Evolutionary conservation across 2,888 invertebrate species (phyloP).

Genomic region (Neocrepidodera transversa): DNA sequence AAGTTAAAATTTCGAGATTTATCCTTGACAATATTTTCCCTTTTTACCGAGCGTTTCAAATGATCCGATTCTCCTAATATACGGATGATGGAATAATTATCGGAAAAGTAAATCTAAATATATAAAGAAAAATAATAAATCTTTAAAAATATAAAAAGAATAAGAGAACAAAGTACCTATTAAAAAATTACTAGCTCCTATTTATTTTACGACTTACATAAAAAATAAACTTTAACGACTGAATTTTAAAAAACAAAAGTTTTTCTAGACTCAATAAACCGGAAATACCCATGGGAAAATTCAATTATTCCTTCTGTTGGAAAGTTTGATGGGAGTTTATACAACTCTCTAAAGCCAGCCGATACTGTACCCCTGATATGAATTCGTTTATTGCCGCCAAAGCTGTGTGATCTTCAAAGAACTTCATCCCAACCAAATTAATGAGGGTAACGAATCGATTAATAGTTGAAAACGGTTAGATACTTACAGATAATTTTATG

Average conservation of each 20-base stretch:
- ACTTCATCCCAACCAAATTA: neutral
- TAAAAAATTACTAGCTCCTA: too few relatives aligned
- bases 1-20: too few relatives aligned
- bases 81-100: too few relatives aligned
- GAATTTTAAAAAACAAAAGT: conserved; percentile 1
- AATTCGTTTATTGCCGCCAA: neutral
- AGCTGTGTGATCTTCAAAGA: conserved; percentile 7
- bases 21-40: too few relatives aligned
- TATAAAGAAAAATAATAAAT: too few relatives aligned
- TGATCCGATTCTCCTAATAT: too few relatives aligned
- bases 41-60: too few relatives aligned
- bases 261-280: neutral
- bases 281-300: neutral
- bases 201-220: too few relatives aligned
- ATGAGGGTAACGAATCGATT: conserved; percentile 5
- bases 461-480: conserved; percentile 7
- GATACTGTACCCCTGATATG: conserved; percentile 2
- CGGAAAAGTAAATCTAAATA: too few relatives aligned
- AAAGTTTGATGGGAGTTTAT: conserved; percentile 10
- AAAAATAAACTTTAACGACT: too few relatives aligned
- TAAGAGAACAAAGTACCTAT: too few relatives aligned
- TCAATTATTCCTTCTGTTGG: conserved; percentile 1
- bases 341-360: conserved; percentile 2
- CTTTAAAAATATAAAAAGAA: too few relatives aligned
- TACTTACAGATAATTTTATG: neutral